A percentile compares a stretch with the other conserved stretches of the same genome.
These are phyloP conservation scores for Pseudomyrmex sp. DNA, from an alignment of 1,140 invertebrate genomes.

Conservation along the genomic window DNA sequence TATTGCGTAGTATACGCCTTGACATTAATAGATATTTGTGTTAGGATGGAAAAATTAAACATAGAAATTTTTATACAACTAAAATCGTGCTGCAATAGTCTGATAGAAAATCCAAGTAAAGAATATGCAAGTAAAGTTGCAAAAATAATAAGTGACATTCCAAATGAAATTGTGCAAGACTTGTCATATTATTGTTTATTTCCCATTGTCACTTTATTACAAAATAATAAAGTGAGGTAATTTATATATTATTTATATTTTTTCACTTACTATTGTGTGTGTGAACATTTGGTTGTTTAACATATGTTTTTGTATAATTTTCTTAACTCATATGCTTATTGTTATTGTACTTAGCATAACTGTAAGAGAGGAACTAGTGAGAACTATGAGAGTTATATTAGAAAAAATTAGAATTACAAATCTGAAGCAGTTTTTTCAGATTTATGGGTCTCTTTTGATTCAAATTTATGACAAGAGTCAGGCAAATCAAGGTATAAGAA, in stretches of 20 bases:
- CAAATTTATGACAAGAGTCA: conserved; percentile 85
- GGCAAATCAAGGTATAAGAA: conserved; percentile 82
- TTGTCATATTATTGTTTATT: conserved; percentile 85
- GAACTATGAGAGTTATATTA: conserved; percentile 82
- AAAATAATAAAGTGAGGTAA: conserved; percentile 82
- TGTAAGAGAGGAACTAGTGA: conserved; percentile 82
- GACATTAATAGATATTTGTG: background rate
- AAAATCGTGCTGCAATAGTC: conserved; percentile 85
- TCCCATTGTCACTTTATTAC: conserved; percentile 85
- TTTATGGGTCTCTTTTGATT: conserved; percentile 83
- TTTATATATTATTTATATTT: conserved; percentile 75
- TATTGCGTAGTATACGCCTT: too few species aligned
- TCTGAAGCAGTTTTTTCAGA: conserved; percentile 83
- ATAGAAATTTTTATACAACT: conserved; percentile 81
- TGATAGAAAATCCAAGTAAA: conserved; percentile 82
- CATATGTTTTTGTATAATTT: conserved; percentile 60
- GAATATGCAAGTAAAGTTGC: conserved; percentile 78
- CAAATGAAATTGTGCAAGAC: conserved; percentile 82
- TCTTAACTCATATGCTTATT: background rate
- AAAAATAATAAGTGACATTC: conserved; percentile 75
- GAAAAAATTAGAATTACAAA: conserved; percentile 81
- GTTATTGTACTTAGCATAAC: conserved; percentile 75
- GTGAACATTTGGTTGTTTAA: background rate
- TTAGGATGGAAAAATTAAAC: conserved; percentile 66
- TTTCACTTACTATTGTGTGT: background rate